Percentiles rank a stretch among this genome's conserved stretches.
Evolutionary conservation across 23 tunicate genomes (phyloP).

Genomic region (Diplosoma virens): DNA sequence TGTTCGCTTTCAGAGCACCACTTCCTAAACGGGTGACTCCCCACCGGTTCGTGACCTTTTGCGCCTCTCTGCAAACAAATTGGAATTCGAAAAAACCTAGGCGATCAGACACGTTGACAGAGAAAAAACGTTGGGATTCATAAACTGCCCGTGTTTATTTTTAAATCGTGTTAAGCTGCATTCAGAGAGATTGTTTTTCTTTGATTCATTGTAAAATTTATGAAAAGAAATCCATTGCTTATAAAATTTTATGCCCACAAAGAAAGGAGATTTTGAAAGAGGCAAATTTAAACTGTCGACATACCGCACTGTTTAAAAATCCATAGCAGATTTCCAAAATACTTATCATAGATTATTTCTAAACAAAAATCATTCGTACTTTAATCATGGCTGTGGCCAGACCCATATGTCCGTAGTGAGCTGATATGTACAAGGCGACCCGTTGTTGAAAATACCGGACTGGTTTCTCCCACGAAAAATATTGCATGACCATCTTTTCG

Average conservation of each 20-base stretch:
- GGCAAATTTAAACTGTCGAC: too few species aligned
- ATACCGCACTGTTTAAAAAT: too few species aligned
- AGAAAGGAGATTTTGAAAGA: too few species aligned
- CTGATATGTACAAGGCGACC: conserved; percentile 72
- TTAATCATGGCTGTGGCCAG: conserved; percentile 77
- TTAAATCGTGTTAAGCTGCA: too few species aligned
- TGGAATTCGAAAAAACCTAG: neutral
- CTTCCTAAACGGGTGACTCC: conserved; percentile 71
- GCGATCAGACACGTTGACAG: neutral
- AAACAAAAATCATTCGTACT: too few species aligned
- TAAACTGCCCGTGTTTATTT: neutral
- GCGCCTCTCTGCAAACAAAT: conserved; percentile 56
- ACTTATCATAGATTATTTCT: too few species aligned
- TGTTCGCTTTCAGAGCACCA: conserved; percentile 92
- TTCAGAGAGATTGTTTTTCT: too few species aligned
- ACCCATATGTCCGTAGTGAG: conserved; percentile 68
- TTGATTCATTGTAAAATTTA: too few species aligned
- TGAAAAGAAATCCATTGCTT: too few species aligned
- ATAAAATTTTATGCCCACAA: too few species aligned
- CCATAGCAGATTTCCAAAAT: too few species aligned
- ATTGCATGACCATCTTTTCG: conserved; percentile 54
- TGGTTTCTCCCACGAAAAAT: conserved; percentile 63
- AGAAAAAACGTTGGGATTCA: neutral
- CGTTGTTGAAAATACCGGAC: conserved; percentile 70
- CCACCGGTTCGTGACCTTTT: conserved; percentile 73